Evolutionary conservation across 2,797 vertebrate genomes (phyloP).

Genomic region (Amazona finschi): DNA sequence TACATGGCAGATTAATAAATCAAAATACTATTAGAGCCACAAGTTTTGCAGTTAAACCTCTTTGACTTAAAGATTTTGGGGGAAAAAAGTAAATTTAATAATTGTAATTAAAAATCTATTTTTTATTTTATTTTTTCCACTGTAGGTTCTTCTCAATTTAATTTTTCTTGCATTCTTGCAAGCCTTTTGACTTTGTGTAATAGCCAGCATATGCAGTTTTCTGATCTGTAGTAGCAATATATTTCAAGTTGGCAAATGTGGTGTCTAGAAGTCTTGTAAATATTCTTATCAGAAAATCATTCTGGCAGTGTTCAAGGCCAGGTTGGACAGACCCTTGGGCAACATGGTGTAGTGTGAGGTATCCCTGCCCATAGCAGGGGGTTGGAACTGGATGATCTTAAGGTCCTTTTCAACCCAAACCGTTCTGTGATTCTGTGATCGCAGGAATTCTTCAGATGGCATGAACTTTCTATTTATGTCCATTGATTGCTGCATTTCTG

Average conservation of each 20-base stretch:
- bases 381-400: neutral
- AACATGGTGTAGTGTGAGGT: neutral
- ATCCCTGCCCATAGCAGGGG: neutral
- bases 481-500: neutral
- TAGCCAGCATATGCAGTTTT: neutral
- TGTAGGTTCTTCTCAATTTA: neutral
- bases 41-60: neutral
- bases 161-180: neutral
- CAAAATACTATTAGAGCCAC: neutral
- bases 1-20: neutral
- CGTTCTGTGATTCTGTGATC: neutral
- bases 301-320: neutral
- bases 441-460: neutral
- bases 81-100: neutral
- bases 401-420: neutral
- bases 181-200: neutral
- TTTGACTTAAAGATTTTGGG: neutral
- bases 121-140: neutral
- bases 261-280: neutral
- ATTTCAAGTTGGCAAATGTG: neutral
- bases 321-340: neutral
- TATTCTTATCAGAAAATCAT: neutral
- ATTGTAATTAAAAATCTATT: neutral
- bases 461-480: neutral
- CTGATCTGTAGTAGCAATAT: neutral